phyloP scores from a whole-genome alignment of 1,140 invertebrate genomes.

The Dendroctonus valens region DNA sequence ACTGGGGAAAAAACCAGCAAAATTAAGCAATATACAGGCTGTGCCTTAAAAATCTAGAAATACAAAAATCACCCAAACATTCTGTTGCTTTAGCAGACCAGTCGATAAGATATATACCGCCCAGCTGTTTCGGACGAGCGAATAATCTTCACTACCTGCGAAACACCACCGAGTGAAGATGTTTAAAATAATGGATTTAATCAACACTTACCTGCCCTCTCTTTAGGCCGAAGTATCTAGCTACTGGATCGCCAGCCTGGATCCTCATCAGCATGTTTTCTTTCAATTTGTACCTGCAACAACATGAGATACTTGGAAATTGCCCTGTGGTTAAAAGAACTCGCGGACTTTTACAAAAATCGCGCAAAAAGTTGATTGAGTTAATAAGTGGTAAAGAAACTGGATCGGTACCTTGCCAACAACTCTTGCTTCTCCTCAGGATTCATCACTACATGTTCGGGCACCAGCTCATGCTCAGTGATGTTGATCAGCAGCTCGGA shows the following conservation, averaged over 20 bases:
- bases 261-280: conserved; percentile 99
- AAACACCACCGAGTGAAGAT: too few relatives aligned
- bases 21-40: too few relatives aligned
- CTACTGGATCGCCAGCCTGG: conserved; percentile 96
- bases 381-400: too few relatives aligned
- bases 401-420: conserved; percentile 69
- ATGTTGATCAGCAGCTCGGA: conserved; percentile 98
- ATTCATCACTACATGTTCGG: conserved; percentile 97
- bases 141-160: conserved; percentile 95
- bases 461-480: conserved; percentile 98
- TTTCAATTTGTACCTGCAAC: conserved; percentile 75
- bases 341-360: too few relatives aligned
- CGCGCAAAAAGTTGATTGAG: too few relatives aligned
- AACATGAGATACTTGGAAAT: background rate
- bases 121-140: conserved; percentile 97
- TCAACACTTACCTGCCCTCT: conserved; percentile 77
- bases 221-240: conserved; percentile 95
- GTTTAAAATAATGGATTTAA: background rate
- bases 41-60: background rate
- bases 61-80: background rate
- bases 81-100: conserved; percentile 71
- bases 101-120: conserved; percentile 95
- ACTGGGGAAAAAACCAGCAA: too few relatives aligned
- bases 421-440: conserved; percentile 97
- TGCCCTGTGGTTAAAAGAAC: too few relatives aligned